Conservation (phyloP, 2,797 vertebrate genomes). For the Leucoraja ocellata region DNA sequence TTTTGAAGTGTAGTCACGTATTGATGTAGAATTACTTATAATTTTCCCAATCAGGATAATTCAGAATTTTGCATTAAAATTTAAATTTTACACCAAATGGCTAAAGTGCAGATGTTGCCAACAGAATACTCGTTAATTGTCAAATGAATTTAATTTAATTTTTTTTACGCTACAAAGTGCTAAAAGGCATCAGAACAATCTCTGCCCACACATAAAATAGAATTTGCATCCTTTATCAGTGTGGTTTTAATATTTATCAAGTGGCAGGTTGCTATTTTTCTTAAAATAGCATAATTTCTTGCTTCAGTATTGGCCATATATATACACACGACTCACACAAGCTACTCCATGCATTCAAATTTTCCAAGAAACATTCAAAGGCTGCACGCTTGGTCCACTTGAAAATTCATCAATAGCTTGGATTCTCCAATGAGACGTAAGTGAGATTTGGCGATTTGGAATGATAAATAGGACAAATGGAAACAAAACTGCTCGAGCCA, state of each 20-base stretch:
- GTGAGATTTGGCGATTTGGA: not conserved
- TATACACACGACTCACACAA: not conserved
- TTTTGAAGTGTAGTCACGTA: not conserved
- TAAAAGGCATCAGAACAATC: conserved; percentile 17
- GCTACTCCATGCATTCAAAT: not conserved
- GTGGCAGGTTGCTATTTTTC: not conserved
- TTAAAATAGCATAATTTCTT: conserved; percentile 29
- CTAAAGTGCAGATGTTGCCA: not conserved
- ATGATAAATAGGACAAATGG: conserved; percentile 27
- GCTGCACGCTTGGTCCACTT: not conserved
- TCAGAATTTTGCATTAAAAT: too few species aligned
- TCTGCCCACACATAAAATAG: conserved; percentile 19
- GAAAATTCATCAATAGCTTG: not conserved
- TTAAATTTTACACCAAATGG: too few species aligned
- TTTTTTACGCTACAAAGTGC: not conserved
- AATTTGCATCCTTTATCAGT: conserved; percentile 20
- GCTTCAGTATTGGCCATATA: not conserved
- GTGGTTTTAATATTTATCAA: conserved; percentile 13
- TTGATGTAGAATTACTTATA: not conserved
- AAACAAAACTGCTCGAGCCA: conserved; percentile 4
- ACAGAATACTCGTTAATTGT: not conserved
- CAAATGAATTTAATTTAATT: not conserved
- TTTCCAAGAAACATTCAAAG: not conserved
- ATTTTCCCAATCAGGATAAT: not conserved
- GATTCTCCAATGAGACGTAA: conserved; percentile 3